Evolutionary conservation across 1,140 invertebrate species (phyloP).

Genomic region (Catajapyx aquilonaris): DNA sequence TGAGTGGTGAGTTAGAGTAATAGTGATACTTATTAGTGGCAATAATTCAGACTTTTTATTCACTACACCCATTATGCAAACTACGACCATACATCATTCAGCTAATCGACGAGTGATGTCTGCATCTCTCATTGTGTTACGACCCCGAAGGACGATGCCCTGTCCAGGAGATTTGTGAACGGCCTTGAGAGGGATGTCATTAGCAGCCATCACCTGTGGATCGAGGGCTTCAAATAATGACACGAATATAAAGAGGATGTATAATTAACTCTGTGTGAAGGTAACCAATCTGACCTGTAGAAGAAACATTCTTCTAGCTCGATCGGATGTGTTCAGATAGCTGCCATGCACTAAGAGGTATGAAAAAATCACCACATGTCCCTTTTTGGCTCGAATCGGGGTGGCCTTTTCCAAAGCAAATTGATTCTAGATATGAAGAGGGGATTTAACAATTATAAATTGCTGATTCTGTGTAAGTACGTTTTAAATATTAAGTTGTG

Average conservation of each 20-base stretch:
- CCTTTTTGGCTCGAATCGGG: conserved; percentile 27
- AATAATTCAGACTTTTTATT: too few relatives aligned
- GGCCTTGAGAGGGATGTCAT: conserved; percentile 26
- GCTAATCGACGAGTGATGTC: too few relatives aligned
- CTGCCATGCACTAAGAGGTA: conserved; percentile 37
- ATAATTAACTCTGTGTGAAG: too few relatives aligned
- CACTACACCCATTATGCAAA: too few relatives aligned
- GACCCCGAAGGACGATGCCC: conserved; percentile 26
- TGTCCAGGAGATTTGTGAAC: conserved; percentile 27
- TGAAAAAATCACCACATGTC: conserved; percentile 34
- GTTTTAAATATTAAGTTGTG: too few relatives aligned
- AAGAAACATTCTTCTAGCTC: conserved; percentile 31
- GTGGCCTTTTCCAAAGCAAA: conserved; percentile 30
- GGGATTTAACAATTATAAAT: conserved; percentile 10
- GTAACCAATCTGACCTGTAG: conserved; percentile 30
- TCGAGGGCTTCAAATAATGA: too few relatives aligned
- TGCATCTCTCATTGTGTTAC: conserved; percentile 21
- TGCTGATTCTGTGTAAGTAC: too few relatives aligned
- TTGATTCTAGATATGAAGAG: conserved; percentile 19
- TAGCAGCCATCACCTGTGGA: conserved; percentile 20
- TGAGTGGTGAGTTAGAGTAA: too few relatives aligned
- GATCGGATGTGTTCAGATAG: conserved; percentile 27
- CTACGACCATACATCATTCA: too few relatives aligned
- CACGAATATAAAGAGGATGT: too few relatives aligned
- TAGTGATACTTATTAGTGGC: too few relatives aligned